Evolutionary conservation across 2,113 vertebrate species (phyloP), one percentile per base, ranked within the genome.

Genomic region (Brienomyrus longianalis): DNA sequence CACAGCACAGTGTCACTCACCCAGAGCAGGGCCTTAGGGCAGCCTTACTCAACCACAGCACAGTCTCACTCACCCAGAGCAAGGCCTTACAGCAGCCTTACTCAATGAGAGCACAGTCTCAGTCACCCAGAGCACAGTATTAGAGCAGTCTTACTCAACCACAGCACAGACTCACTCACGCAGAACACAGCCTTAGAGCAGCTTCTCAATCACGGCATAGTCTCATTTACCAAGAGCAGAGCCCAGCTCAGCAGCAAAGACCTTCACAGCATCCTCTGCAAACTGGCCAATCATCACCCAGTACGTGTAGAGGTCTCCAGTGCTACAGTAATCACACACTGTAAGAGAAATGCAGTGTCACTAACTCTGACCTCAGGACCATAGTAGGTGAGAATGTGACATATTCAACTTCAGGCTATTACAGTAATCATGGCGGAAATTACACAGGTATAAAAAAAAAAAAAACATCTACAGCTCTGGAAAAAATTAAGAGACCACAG

Each of bases 261-360:
- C 95, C 88, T 96, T 96, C 43, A 98, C 92, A 0, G 95, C 96
- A 91, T 95, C 94, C 93, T 99, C 97, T 0, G 94, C 91, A 66
- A 99, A 95, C 87, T 94, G 91, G 43, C 97, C 97, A 0, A 95
- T 95, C n/a, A 97, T 91, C 1, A 96, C 95, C 98, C 98, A 99
- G 92, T 98, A 96, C 0, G 97, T 96, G 88, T 98, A 96, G 80
- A 99, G 95, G 92, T 99, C 98, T 80, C 97, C 98, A 0, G 96
- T 97, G 92, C 97, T 97, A 95, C 97, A 99, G 95, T 98, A 99
- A 89, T 97, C 97, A 90, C 97, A 98, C 98, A 99, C 98, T 99
- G 94, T 85, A 85, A 90, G 92, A 92, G 91, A 62, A 5, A 92
- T 1, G 92, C 80, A 92, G 0, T 23, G 9, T 59, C 74, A n/a